Evolutionary conservation across 2,797 vertebrate species (phyloP), one percentile per base, ranked within the genome.

Genomic region (Chloroceryle inda): DNA sequence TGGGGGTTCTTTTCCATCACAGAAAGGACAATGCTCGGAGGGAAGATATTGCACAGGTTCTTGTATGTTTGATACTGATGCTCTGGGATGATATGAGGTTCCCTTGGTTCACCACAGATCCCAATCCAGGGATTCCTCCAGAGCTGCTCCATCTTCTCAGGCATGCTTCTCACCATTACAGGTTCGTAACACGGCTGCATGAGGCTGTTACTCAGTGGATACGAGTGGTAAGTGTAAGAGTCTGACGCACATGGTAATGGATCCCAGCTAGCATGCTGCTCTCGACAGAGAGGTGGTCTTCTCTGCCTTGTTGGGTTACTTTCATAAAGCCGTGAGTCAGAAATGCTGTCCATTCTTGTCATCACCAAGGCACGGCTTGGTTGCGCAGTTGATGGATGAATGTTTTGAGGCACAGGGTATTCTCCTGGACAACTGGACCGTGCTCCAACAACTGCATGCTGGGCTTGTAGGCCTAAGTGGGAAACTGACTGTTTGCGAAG

Each of bases 1-100:
- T 99, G 99, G 86, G 99, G 99, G 96, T 99, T 99, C 97, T 99
- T 99, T 97, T 99, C 99, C 99, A 99, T 99, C 72, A 99, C 99
- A 6, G 99, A 98, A 97, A 99, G 99, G 87, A 99, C 99, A 52
- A 99, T 97, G 40, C 99, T 98, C 19, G 99, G 98, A 55, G 99
- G 99, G 96, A 99, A 99, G 95, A 99, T 99, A 98, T 99, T 99
- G 97, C 99, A 99, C 95, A 99, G 99, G 97, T 99, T 99, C 95
- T 99, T 99, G 96, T 99, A 99, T 26, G 99, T 99, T 97, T 99
- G 99, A 97, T 99, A 99, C 97, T 99, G 99, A 93, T 99, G 99
- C 86, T 99, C 99, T 67, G 99, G 99, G 96, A 99, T 99, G 86
- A 98, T 97, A 35, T 99, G 98, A 68, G 98, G 99, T 89, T 99